Evolutionary conservation across 2,797 vertebrate genomes (phyloP).

Genomic region (Peromyscus attwateri): DNA sequence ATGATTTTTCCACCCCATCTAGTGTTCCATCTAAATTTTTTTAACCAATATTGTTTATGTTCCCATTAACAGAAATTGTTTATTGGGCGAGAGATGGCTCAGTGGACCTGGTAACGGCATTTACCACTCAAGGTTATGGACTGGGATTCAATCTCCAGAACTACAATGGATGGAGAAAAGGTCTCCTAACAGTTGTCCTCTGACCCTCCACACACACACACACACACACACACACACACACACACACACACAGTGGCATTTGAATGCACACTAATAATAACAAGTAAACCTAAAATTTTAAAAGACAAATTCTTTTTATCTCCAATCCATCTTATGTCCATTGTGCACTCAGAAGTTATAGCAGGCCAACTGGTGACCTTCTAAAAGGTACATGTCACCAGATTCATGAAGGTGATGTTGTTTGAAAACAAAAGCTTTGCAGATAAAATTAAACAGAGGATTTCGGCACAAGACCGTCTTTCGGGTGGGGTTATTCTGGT

Average conservation of each 20-base stretch:
- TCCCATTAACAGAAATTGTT: not conserved
- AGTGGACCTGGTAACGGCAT: not conserved
- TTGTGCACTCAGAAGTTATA: not conserved
- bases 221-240: too few relatives aligned
- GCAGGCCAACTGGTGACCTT: not conserved
- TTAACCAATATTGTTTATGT: not conserved
- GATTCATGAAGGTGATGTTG: not conserved
- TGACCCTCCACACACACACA: not conserved
- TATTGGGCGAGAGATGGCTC: not conserved
- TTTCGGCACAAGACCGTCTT: not conserved
- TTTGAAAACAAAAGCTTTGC: not conserved
- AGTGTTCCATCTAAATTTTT: slow-evolving; percentile 20
- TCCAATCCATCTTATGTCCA: not conserved
- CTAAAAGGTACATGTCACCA: not conserved
- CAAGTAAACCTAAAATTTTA: not conserved
- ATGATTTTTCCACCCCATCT: slow-evolving; percentile 31
- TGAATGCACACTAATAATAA: not conserved
- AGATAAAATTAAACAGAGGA: not conserved
- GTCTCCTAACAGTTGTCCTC: not conserved
- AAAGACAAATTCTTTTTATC: not conserved
- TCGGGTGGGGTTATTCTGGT: not conserved
- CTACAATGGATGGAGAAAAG: not conserved
- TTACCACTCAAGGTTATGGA: not conserved
- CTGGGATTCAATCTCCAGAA: not conserved
- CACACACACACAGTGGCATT: too few relatives aligned